Evolutionary conservation across 2,797 vertebrate genomes (phyloP).

Genomic region (Apogon talboti): DNA sequence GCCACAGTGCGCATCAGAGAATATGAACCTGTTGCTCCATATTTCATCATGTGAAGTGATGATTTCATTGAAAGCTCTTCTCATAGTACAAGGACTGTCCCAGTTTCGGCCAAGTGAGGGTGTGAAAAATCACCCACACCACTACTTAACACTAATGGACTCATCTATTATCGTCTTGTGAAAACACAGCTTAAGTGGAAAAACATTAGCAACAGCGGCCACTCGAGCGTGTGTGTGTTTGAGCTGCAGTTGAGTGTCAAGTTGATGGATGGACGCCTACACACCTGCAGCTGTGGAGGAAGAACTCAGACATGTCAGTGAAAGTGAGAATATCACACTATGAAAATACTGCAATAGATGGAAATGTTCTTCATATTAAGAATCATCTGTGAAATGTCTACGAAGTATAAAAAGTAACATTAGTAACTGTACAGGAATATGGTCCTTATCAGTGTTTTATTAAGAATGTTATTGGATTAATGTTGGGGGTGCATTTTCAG

Average conservation of each 20-base stretch:
- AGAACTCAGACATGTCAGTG: too few relatives aligned
- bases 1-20: background rate
- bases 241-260: conserved; percentile 9
- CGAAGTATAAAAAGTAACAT: too few relatives aligned
- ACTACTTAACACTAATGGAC: conserved; percentile 54
- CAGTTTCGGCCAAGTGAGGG: conserved; percentile 25
- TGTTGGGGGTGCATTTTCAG: too few relatives aligned
- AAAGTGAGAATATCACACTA: too few relatives aligned
- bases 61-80: conserved; percentile 28
- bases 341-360: too few relatives aligned
- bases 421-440: too few relatives aligned
- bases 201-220: conserved; percentile 33
- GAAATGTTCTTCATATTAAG: too few relatives aligned
- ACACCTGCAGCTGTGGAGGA: conserved; percentile 1
- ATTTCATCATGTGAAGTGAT: conserved; percentile 40
- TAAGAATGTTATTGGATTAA: too few relatives aligned
- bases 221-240: conserved; percentile 4
- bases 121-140: conserved; percentile 46
- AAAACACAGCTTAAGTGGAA: conserved; percentile 58
- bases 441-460: too few relatives aligned
- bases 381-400: too few relatives aligned
- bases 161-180: conserved; percentile 56
- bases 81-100: conserved; percentile 9
- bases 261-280: conserved; percentile 31
- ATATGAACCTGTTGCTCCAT: conserved; percentile 8